These are phyloP conservation scores for Orientallactaga bullata DNA, from an alignment of 2,113 vertebrate species.

Conservation along the genomic window DNA sequence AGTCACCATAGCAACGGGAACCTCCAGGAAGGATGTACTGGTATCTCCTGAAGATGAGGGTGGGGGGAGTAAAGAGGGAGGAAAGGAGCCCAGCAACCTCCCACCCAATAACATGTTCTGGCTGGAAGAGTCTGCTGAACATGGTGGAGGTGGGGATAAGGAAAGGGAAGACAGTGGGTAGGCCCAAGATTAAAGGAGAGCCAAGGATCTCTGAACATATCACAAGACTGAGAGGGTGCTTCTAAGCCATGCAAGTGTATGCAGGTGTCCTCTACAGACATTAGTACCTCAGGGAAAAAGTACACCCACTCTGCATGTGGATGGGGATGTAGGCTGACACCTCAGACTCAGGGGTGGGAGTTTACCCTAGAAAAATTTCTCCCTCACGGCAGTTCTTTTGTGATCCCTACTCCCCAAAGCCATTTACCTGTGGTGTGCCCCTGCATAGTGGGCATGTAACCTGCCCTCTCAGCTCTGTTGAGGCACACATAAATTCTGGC, in stretches of 20 bases:
- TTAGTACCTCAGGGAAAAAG: background rate
- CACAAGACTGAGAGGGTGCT: background rate
- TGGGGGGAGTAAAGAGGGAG: conserved; percentile 22
- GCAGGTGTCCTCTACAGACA: background rate
- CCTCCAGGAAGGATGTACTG: conserved; percentile 69
- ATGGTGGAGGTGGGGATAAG: background rate
- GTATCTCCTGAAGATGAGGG: conserved; percentile 68
- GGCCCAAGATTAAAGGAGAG: background rate
- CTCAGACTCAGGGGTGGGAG: conserved; percentile 2
- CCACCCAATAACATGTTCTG: conserved; percentile 51
- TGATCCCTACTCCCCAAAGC: background rate
- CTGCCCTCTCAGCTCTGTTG: background rate
- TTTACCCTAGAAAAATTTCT: conserved; percentile 60
- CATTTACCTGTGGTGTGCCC: background rate
- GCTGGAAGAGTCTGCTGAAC: conserved; percentile 47
- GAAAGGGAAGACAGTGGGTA: background rate
- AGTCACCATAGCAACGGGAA: conserved; percentile 78
- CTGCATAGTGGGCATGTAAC: background rate
- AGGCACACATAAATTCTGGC: background rate
- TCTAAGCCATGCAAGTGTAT: background rate
- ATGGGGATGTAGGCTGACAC: background rate
- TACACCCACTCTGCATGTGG: background rate
- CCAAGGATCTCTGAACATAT: conserved; percentile 3
- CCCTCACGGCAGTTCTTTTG: conserved; percentile 35
- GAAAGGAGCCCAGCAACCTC: conserved; percentile 45